A percentile compares a stretch with the other conserved stretches of the same genome.
These are phyloP conservation scores for Protomyctophum bolini DNA, from an alignment of 2,113 vertebrate species.

Conservation along the genomic window DNA sequence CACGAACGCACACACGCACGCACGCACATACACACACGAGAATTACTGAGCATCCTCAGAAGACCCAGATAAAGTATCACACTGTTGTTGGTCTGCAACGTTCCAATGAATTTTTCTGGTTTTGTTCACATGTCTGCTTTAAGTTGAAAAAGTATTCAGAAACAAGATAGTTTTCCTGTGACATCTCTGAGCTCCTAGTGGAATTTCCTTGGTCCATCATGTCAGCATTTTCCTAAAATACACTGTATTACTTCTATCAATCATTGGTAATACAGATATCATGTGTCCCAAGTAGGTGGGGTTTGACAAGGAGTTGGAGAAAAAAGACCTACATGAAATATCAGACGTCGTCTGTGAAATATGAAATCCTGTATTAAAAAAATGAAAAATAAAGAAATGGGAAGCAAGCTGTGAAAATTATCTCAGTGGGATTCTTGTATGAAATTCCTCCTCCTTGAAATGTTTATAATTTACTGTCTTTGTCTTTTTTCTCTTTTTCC, in stretches of 20 bases:
- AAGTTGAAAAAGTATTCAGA: background rate
- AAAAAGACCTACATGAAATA: background rate
- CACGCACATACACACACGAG: background rate
- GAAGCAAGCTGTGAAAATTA: background rate
- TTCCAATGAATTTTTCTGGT: background rate
- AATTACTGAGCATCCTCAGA: background rate
- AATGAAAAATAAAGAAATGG: background rate
- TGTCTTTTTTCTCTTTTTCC: constrained; percentile 50
- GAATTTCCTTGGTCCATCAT: background rate
- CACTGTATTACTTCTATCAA: background rate
- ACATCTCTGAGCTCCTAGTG: background rate
- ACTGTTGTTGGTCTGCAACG: background rate
- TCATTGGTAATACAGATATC: background rate
- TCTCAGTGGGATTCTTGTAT: background rate
- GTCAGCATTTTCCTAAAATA: background rate
- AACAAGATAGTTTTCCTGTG: background rate
- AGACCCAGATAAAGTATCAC: background rate
- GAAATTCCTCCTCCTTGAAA: background rate
- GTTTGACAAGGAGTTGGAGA: background rate
- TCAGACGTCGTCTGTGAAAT: background rate
- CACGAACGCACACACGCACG: background rate
- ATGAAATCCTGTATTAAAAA: background rate
- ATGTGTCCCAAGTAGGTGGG: background rate
- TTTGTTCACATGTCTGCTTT: too few relatives aligned
- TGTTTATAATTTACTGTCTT: constrained; percentile 30